Evolutionary conservation across 2,888 invertebrate genomes (phyloP).

Genomic region (Drosophila nigricruria): DNA sequence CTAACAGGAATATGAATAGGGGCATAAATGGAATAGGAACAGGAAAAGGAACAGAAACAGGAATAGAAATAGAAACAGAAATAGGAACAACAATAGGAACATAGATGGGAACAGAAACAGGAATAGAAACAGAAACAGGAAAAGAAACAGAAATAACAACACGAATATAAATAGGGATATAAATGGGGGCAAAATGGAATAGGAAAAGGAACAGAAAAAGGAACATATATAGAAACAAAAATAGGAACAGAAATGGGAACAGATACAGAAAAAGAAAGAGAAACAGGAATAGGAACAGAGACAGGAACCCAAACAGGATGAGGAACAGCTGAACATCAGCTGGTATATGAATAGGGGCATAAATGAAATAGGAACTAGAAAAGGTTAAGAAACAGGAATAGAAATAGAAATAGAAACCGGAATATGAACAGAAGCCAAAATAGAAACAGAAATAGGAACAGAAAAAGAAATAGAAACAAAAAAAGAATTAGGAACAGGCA

Average conservation of each 20-base stretch:
- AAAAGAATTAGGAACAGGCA: not conserved
- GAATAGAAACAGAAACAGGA: not conserved
- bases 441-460: not conserved
- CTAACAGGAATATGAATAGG: not conserved
- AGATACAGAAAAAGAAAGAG: not conserved
- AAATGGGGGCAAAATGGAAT: not conserved
- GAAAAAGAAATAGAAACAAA: not conserved
- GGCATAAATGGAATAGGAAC: not conserved
- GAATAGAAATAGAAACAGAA: not conserved
- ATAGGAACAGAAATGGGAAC: not conserved
- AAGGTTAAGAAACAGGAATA: no score
- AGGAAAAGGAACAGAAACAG: not conserved
- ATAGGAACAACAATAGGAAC: not conserved
- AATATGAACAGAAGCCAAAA: not conserved
- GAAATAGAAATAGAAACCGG: no score
- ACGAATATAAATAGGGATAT: not conserved
- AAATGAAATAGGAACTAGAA: no score
- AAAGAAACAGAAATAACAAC: no score
- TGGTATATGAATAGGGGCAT: no score
- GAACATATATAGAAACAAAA: not conserved
- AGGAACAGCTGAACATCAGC: no score
- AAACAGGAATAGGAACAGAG: not conserved
- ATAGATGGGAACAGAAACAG: not conserved
- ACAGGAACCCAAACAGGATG: not conserved
- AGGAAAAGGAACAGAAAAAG: not conserved